Conservation (phyloP, 2,113 vertebrate species). For the Triplophysa siluroides region DNA sequence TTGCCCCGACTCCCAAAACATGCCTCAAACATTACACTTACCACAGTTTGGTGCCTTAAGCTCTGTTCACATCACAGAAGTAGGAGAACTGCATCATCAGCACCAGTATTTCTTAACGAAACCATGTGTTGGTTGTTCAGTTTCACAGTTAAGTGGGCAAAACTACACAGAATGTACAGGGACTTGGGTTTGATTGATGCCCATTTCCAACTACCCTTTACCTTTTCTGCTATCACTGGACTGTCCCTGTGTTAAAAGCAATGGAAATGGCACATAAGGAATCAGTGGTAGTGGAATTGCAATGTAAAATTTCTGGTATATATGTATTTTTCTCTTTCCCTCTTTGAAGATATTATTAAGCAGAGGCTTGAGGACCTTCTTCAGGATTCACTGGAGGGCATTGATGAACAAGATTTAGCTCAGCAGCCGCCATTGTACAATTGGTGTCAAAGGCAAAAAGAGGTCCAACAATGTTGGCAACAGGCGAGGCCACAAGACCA, state of each 20-base stretch:
- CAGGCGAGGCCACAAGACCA: conserved; percentile 25
- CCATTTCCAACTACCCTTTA: not conserved
- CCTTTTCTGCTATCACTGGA: conserved; percentile 7
- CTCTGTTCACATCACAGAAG: not conserved
- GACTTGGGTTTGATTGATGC: not conserved
- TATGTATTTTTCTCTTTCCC: not conserved
- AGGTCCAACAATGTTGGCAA: conserved; percentile 22
- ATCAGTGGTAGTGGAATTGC: not conserved
- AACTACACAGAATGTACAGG: not conserved
- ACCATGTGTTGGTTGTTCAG: not conserved
- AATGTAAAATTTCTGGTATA: not conserved
- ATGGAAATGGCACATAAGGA: not conserved
- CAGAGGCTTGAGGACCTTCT: conserved; percentile 13
- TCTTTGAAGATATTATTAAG: conserved; percentile 10
- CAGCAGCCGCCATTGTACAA: not conserved
- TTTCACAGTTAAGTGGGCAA: not conserved
- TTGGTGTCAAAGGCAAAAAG: conserved; percentile 32
- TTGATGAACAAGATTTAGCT: not conserved
- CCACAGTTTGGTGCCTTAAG: not conserved
- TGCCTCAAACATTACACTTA: not conserved
- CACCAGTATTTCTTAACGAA: not conserved
- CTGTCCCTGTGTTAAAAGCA: not conserved
- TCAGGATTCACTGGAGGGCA: not conserved
- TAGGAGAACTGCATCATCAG: not conserved
- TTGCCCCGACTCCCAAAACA: too few species aligned